Evolutionary conservation across 2,888 invertebrate genomes (phyloP), one percentile per base, ranked within the genome.

Genomic region (Rhaphigaster nebulosa): DNA sequence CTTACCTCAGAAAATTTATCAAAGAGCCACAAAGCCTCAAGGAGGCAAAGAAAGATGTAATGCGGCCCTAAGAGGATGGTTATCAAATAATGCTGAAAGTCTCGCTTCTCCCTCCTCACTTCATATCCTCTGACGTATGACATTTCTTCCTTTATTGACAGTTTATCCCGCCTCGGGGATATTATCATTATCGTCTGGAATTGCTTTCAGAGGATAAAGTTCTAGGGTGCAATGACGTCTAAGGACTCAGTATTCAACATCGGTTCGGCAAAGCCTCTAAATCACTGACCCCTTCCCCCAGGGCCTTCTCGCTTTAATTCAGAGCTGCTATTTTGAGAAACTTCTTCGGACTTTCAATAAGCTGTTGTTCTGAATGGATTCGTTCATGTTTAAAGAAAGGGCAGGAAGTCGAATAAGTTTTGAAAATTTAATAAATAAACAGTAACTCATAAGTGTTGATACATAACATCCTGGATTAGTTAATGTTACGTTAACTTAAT

Each of bases 71-170:
- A 84, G 84, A 50, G 45, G 84, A 45, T 76, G 34, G 6, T 76
- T 84, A 84, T 84, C 45, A 84, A 84, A 84, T 84, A 84, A 84
- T 45, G 45, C n/a, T n/a, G n/a, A 38, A 76, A 38, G 41, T 26
- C 38, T 26, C 65, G 29, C 65, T 65, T 6, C 60, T 15, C 70
- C 38, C 34, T 5, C 15, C 29, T 18, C 12, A 26, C 26, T 13
- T 1, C 45, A 45, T 50, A 41, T 45, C n/a, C n/a, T 5, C 45
- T 84, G 45, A 84, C 45, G n/a, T 84, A 84, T 84, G 45, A 84
- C 84, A 84, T 84, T 84, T 50, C 45, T 50, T 50, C 84, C n/a
- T 84, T 84, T 84, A 84, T 84, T 45, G 84, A 84, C 84, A 84
- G 45, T 84, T 84, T 38, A 26, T 23, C 13, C 45, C 38, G 45